phyloP scores from a whole-genome alignment of 2,797 vertebrate genomes.

The Melanotaenia nigrans region DNA sequence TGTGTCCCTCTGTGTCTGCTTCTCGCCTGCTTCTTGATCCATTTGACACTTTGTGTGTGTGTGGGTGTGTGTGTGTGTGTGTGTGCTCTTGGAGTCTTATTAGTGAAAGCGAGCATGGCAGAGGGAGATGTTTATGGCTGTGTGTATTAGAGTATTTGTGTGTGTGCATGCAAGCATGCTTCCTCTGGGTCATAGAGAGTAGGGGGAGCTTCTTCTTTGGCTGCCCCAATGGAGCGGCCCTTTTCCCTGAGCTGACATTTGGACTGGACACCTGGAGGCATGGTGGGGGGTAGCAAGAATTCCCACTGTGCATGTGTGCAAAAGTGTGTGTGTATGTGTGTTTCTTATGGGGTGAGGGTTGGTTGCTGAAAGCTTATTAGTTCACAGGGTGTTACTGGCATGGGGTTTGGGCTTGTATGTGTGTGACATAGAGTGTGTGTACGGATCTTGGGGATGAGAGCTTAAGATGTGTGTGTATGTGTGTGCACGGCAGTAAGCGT shows the following conservation, averaged over 20 bases:
- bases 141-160: constrained; percentile 1
- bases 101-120: constrained; percentile 40
- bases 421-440: constrained; percentile 16
- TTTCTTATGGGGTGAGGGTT: constrained; percentile 38
- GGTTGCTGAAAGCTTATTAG: constrained; percentile 61
- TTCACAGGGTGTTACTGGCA: constrained; percentile 54
- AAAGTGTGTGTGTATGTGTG: constrained; percentile 25
- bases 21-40: constrained; percentile 43
- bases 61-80: constrained; percentile 17
- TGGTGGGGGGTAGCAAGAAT: constrained; percentile 62
- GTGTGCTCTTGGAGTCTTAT: constrained; percentile 51
- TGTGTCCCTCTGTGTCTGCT: constrained; percentile 7
- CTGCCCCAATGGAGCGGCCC: constrained; percentile 69
- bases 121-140: constrained; percentile 26
- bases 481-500: constrained; percentile 8
- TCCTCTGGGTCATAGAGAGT: constrained; percentile 40
- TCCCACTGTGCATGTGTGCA: constrained; percentile 47
- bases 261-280: constrained; percentile 79
- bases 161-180: constrained; percentile 25
- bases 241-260: constrained; percentile 82
- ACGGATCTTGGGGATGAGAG: constrained; percentile 16
- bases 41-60: constrained; percentile 37
- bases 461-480: constrained; percentile 13
- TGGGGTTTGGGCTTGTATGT: constrained; percentile 50
- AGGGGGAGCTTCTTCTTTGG: constrained; percentile 56